Evolutionary conservation across 2,797 vertebrate species (phyloP).

Genomic region (Sparidentex hasta): DNA sequence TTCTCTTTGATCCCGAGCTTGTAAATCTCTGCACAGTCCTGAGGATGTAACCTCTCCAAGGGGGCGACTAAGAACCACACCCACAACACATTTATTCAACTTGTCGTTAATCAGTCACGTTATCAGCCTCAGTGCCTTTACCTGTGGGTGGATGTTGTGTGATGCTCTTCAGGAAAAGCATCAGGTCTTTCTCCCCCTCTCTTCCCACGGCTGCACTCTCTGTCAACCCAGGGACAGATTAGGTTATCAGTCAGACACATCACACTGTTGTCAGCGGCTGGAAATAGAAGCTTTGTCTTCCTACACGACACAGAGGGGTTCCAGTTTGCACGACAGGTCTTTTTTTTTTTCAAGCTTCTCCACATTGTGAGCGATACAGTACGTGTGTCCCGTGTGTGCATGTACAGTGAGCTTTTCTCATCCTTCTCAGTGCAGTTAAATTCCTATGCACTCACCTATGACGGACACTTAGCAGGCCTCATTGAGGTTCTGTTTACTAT

Average conservation of each 20-base stretch:
- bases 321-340: constrained; percentile 37
- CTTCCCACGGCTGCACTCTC: constrained; percentile 82
- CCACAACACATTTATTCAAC: constrained; percentile 21
- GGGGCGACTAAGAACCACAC: constrained; percentile 77
- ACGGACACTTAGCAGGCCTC: constrained; percentile 71
- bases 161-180: constrained; percentile 87
- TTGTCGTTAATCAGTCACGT: not conserved
- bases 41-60: constrained; percentile 81
- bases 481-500: constrained; percentile 75
- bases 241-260: constrained; percentile 46
- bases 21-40: constrained; percentile 89
- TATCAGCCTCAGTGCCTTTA: constrained; percentile 38
- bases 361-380: constrained; percentile 10
- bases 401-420: constrained; percentile 36
- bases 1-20: constrained; percentile 88
- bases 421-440: constrained; percentile 68
- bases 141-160: constrained; percentile 83
- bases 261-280: constrained; percentile 15
- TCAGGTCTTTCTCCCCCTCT: constrained; percentile 85
- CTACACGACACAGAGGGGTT: constrained; percentile 13
- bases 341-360: constrained; percentile 51
- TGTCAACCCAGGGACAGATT: constrained; percentile 61
- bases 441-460: constrained; percentile 84
- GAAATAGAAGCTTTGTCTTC: constrained; percentile 44
- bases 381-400: constrained; percentile 25